Percentiles rank a stretch among this genome's conserved stretches.
phyloP scores from a whole-genome alignment of 2,113 vertebrate species.

The Pterocles gutturalis region DNA sequence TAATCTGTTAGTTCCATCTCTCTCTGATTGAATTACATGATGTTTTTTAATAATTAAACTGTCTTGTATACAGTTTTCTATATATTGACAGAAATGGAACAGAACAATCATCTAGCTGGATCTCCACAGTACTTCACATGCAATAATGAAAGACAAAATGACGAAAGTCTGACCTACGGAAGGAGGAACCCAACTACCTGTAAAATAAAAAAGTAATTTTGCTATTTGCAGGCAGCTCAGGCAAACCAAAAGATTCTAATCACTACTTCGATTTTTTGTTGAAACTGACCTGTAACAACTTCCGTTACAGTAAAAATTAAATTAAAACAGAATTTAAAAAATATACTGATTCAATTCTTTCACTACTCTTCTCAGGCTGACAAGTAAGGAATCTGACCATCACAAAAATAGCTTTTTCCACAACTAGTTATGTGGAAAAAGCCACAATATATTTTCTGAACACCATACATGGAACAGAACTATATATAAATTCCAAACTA shows the following conservation, averaged over 20 bases:
- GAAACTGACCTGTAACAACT: neutral
- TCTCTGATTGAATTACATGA: neutral
- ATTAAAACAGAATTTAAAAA: neutral
- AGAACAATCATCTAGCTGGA: neutral
- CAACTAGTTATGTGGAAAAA: neutral
- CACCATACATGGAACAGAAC: neutral
- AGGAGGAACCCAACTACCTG: neutral
- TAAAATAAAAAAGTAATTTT: neutral
- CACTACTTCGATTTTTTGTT: neutral
- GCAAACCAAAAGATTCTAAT: neutral
- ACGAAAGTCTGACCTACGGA: neutral
- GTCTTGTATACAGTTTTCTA: neutral
- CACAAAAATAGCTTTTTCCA: neutral
- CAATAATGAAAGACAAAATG: neutral
- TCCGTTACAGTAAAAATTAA: neutral
- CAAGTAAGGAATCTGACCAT: neutral
- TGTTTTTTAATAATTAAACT: neutral
- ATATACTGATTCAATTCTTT: neutral
- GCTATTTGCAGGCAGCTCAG: neutral
- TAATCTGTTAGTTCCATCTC: neutral
- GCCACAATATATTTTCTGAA: neutral
- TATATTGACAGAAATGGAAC: neutral
- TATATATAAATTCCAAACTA: neutral
- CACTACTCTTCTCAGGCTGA: neutral
- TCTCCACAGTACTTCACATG: neutral